Conservation (phyloP, 2,113 vertebrate species). For the Elanus axillaris region DNA sequence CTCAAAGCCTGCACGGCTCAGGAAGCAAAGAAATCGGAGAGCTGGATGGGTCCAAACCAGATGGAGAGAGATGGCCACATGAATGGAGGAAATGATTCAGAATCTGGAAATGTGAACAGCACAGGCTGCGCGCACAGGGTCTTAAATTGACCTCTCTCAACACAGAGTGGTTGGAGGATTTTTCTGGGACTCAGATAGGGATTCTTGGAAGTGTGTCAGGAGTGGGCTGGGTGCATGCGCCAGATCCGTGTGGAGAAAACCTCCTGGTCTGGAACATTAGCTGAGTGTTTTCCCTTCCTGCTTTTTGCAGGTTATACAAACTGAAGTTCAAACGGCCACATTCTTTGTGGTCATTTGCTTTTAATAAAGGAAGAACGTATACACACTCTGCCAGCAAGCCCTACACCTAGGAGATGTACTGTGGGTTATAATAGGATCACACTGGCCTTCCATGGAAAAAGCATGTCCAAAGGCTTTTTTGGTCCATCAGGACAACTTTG, state of each 20-base stretch:
- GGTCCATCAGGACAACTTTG: not conserved
- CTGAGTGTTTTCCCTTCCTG: not conserved
- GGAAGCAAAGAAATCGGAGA: not conserved
- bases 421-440: not conserved
- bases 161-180: not conserved
- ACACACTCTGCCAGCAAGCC: not conserved
- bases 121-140: not conserved
- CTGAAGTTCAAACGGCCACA: not conserved
- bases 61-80: not conserved
- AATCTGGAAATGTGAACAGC: conserved; percentile 14
- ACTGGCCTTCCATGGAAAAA: not conserved
- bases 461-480: not conserved
- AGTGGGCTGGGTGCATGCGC: not conserved
- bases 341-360: not conserved
- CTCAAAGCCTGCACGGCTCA: not conserved
- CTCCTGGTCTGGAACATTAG: not conserved
- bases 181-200: not conserved
- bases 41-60: not conserved
- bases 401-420: not conserved
- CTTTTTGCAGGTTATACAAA: not conserved
- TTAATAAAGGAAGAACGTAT: not conserved
- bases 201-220: conserved; percentile 21
- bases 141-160: not conserved
- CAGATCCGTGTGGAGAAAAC: not conserved
- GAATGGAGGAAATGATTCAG: conserved; percentile 20